Percentiles rank a stretch among this genome's conserved stretches.
phyloP scores from a whole-genome alignment of 2,888 invertebrate species.

The Epirrita christyi region DNA sequence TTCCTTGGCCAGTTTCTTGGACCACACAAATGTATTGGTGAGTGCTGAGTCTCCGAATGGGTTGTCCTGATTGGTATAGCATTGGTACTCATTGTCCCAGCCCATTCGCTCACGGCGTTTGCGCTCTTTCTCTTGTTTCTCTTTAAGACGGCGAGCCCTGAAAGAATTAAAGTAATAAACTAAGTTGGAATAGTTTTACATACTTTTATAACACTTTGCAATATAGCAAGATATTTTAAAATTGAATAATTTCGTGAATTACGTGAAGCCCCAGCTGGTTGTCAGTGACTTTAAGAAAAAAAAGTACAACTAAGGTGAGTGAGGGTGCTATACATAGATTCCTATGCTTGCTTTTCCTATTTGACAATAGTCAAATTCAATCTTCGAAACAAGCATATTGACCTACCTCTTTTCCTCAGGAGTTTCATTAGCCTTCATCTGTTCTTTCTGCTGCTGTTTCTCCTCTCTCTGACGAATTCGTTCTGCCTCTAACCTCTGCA shows the following conservation, averaged over 20 bases:
- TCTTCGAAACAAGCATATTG: no score
- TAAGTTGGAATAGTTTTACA: no score
- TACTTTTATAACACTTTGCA: no score
- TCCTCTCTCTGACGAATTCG: conserved; percentile 87
- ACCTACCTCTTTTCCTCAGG: conserved; percentile 97
- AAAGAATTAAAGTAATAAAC: neutral
- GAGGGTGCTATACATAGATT: no score
- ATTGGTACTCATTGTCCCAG: conserved; percentile 98
- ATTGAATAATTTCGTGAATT: no score
- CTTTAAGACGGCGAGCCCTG: conserved; percentile 89
- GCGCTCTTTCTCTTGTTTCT: conserved; percentile 96
- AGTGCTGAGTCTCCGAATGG: conserved; percentile 99
- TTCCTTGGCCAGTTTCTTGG: conserved; percentile 97
- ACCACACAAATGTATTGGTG: conserved; percentile 98
- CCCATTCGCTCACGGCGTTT: conserved; percentile 96
- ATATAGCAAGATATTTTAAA: no score
- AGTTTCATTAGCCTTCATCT: conserved; percentile 95
- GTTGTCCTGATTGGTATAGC: conserved; percentile 99
- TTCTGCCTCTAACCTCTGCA: conserved; percentile 90
- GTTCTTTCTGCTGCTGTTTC: conserved; percentile 88
- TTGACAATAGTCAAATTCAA: neutral
- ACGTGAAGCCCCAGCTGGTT: no score
- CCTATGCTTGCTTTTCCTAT: no score
- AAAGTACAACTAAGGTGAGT: no score
- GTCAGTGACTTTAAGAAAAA: no score